These are phyloP conservation scores for Lathamus discolor DNA, from an alignment of 2,113 vertebrate species.

Conservation along the genomic window DNA sequence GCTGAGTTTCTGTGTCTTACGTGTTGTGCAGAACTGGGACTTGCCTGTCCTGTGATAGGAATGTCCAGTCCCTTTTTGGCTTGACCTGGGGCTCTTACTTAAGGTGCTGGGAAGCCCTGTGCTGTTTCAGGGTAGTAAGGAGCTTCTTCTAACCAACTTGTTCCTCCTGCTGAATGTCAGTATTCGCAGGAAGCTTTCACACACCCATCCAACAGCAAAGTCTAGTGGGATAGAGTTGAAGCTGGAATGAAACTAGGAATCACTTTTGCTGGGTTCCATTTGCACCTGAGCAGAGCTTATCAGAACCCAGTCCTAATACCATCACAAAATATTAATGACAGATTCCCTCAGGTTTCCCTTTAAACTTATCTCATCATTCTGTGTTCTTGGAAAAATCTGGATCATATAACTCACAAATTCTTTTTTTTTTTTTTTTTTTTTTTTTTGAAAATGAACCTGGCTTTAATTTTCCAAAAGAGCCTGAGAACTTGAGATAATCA, in stretches of 20 bases:
- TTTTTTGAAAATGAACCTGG: not conserved
- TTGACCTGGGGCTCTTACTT: not conserved
- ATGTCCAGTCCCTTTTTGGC: accelerated
- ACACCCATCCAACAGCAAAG: not conserved
- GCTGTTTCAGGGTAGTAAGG: not conserved
- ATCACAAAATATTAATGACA: not conserved
- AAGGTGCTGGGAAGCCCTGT: not conserved
- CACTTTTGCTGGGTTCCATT: not conserved
- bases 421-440: not conserved
- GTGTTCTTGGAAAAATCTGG: conserved; percentile 37
- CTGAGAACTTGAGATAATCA: not conserved
- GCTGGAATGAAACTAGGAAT: not conserved
- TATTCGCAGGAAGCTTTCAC: not conserved
- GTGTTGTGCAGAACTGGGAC: not conserved
- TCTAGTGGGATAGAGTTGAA: not conserved
- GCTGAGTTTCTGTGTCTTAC: not conserved
- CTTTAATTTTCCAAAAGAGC: conserved; percentile 27
- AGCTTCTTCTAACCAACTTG: not conserved
- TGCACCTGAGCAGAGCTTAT: not conserved
- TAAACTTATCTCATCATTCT: conserved; percentile 7
- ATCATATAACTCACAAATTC: not conserved
- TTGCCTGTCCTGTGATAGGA: not conserved
- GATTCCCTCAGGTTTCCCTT: not conserved
- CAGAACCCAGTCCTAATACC: not conserved
- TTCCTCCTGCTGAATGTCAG: not conserved